phyloP scores from a whole-genome alignment of 2,888 invertebrate species.

The Luperina testacea region DNA sequence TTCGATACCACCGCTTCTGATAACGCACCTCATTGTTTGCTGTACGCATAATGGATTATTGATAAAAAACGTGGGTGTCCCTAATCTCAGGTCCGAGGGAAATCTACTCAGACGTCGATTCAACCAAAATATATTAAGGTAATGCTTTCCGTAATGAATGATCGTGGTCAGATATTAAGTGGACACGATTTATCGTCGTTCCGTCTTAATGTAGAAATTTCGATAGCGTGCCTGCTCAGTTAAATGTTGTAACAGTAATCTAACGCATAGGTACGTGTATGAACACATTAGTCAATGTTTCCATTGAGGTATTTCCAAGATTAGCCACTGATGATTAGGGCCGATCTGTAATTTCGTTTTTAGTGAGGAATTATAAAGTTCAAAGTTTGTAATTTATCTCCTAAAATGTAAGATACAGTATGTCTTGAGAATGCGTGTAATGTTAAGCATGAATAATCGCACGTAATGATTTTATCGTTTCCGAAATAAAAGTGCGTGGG shows the following conservation, averaged over 20 bases:
- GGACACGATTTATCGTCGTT: conserved; percentile 84
- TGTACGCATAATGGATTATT: conserved; percentile 89
- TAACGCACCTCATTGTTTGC: conserved; percentile 88
- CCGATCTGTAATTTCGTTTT: conserved; percentile 76
- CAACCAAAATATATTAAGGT: conserved; percentile 81
- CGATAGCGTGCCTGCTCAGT: conserved; percentile 81
- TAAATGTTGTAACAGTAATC: conserved; percentile 85
- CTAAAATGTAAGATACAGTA: conserved; percentile 64
- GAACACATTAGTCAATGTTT: conserved; percentile 84
- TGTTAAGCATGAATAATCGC: conserved; percentile 68
- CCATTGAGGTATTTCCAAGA: conserved; percentile 77
- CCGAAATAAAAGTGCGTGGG: conserved; percentile 57
- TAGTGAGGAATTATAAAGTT: conserved; percentile 76
- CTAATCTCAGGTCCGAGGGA: conserved; percentile 81
- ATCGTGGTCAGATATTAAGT: conserved; percentile 85
- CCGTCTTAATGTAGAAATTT: conserved; percentile 82
- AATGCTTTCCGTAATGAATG: conserved; percentile 83
- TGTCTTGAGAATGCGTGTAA: conserved; percentile 55
- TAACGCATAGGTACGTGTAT: conserved; percentile 75
- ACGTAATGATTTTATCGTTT: conserved; percentile 68
- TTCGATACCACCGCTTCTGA: conserved; percentile 81
- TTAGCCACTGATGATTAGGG: conserved; percentile 78
- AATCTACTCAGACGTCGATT: conserved; percentile 82
- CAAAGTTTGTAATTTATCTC: conserved; percentile 81
- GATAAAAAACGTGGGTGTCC: conserved; percentile 89